phyloP scores from a whole-genome alignment of 1,140 invertebrate genomes.

The Cydia amplana region DNA sequence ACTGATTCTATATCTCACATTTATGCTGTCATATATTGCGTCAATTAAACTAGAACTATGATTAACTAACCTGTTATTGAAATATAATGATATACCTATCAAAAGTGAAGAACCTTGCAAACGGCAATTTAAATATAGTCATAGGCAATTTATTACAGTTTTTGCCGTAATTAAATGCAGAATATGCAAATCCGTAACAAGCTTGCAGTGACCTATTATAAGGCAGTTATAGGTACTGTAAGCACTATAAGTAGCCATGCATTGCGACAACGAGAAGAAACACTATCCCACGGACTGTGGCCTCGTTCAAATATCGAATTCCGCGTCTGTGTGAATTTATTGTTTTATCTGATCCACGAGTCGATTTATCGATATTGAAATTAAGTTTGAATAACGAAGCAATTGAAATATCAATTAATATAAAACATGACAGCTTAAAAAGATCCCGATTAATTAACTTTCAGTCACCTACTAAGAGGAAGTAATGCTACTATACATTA shows the following conservation, averaged over 20 bases:
- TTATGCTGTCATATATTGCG: neutral
- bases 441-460: no score
- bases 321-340: conserved; percentile 42
- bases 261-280: conserved; percentile 47
- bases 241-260: conserved; percentile 23
- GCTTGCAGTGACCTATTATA: conserved; percentile 15
- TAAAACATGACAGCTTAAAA: no score
- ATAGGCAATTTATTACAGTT: neutral
- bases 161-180: conserved; percentile 15
- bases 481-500: no score
- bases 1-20: no score
- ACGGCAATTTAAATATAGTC: neutral
- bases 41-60: neutral
- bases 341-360: conserved; percentile 20
- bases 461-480: no score
- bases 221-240: conserved; percentile 37
- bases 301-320: conserved; percentile 45
- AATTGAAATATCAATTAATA: neutral
- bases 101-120: conserved; percentile 2
- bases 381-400: neutral
- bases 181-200: conserved; percentile 25
- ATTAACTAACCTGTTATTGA: neutral
- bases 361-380: conserved; percentile 10
- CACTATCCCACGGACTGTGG: conserved; percentile 46
- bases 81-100: neutral